Conservation (phyloP, 2,797 vertebrate genomes). For the Gobio occitaniae region DNA sequence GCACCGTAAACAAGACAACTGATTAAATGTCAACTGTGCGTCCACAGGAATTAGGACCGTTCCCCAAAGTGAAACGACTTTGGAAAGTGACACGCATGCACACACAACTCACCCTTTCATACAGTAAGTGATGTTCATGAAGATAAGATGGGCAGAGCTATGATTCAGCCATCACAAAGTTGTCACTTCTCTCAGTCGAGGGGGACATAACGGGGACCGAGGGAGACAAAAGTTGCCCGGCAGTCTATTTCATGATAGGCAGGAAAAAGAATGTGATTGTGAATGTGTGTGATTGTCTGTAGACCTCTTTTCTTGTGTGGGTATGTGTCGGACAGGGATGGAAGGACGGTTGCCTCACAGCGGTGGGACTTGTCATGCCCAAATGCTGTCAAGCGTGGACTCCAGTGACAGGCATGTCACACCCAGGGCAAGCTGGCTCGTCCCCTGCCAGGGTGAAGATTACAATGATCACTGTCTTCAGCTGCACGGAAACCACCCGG, state of each 20-base stretch:
- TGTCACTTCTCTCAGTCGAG: constrained; percentile 73
- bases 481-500: constrained; percentile 57
- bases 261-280: constrained; percentile 53
- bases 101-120: neutral
- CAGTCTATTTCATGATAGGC: constrained; percentile 64
- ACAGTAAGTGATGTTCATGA: constrained; percentile 61
- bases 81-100: constrained; percentile 33
- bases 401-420: constrained; percentile 74
- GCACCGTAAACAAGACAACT: constrained; percentile 71
- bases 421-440: constrained; percentile 73
- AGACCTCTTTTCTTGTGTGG: constrained; percentile 14
- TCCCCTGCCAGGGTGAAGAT: constrained; percentile 72
- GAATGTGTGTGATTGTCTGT: constrained; percentile 58
- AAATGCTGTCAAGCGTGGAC: constrained; percentile 73
- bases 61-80: constrained; percentile 16
- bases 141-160: constrained; percentile 66
- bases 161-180: constrained; percentile 76
- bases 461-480: constrained; percentile 73
- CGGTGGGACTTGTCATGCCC: constrained; percentile 76
- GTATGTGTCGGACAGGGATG: constrained; percentile 48
- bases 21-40: constrained; percentile 44
- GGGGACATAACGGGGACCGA: constrained; percentile 70
- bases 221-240: constrained; percentile 72
- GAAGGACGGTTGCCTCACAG: constrained; percentile 73
- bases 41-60: constrained; percentile 29